Evolutionary conservation across 2,888 invertebrate species (phyloP), one percentile per base, ranked within the genome.

Genomic region (Drosophila diplacantha): DNA sequence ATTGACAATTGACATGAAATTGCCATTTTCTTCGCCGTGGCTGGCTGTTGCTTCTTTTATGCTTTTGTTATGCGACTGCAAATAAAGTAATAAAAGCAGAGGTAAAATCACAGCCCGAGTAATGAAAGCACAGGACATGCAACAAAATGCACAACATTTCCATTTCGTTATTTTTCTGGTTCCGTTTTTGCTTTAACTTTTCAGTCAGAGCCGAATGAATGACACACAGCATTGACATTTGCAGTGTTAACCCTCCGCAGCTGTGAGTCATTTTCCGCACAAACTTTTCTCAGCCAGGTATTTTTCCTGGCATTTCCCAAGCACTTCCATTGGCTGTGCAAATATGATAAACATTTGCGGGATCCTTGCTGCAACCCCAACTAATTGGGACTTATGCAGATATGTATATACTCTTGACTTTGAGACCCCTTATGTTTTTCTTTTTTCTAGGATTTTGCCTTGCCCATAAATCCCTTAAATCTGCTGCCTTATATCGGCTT

Each of bases 1-100:
- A 85, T 85, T 85, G 84, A 83, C 81, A 84, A 81, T 81, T 85
- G 83, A 84, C 84, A 84, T 84, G 84, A 76, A 85, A 79, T 75
- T 77, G 77, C 55, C 32, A 59, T 51, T 39, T 64, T 57, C 47
- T 43, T 60, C 34, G 38, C 57, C 55, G 60, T 56, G 44, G 44
- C 44, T 44, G 51, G 37, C 56, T 64, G 46, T 41, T 39, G 54
- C 57, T 54, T 49, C 72, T 80, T 79, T 81, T 76, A 82, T 74
- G 80, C 76, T 55, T 72, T 81, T 83, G 83, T 81, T 80, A 74
- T 80, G 78, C 66, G 66, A 65, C 70, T 75, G 70, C 75, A 83
- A 80, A 80, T 80, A 83, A 81, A 75, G 74, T 72, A 81, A 83
- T 81, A 81, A 83, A 81, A 72, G 32, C 14, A 39, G 46, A 57